A percentile compares a stretch with the other conserved stretches of the same genome.
These are phyloP conservation scores for Lochmaea crataegi DNA, from an alignment of 2,888 invertebrate species.

Conservation along the genomic window DNA sequence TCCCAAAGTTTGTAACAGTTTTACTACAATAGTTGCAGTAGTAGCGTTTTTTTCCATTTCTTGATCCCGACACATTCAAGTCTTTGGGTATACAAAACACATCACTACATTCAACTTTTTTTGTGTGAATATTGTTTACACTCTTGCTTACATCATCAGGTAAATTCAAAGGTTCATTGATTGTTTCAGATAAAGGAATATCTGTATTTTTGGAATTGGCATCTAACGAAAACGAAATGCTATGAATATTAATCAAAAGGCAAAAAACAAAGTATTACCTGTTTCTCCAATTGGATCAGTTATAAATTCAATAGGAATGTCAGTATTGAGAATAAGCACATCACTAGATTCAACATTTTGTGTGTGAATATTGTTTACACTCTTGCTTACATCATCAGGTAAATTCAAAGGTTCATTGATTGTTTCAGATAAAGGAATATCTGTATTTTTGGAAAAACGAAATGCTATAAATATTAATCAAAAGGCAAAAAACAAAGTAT, in stretches of 20 bases:
- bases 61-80: neutral
- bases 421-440: conserved; percentile 2
- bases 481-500: conserved; percentile 1
- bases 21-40: conserved; percentile 11
- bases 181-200: neutral
- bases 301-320: neutral
- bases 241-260: neutral
- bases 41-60: neutral
- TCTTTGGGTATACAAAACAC: conserved; percentile 4
- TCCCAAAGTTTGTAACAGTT: conserved; percentile 19
- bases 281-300: neutral
- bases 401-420: conserved; percentile 1
- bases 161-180: neutral
- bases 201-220: neutral
- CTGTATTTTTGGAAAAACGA: neutral
- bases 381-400: neutral
- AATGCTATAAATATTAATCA: neutral
- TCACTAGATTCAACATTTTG: neutral
- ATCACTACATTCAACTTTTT: neutral
- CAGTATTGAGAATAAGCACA: too few relatives aligned
- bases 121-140: neutral
- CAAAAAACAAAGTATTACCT: conserved; percentile 1
- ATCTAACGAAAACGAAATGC: conserved; percentile 2
- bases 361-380: neutral
- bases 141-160: neutral